Conservation (phyloP, 1,140 invertebrate species). For the Rhagoletis zephyria region DNA sequence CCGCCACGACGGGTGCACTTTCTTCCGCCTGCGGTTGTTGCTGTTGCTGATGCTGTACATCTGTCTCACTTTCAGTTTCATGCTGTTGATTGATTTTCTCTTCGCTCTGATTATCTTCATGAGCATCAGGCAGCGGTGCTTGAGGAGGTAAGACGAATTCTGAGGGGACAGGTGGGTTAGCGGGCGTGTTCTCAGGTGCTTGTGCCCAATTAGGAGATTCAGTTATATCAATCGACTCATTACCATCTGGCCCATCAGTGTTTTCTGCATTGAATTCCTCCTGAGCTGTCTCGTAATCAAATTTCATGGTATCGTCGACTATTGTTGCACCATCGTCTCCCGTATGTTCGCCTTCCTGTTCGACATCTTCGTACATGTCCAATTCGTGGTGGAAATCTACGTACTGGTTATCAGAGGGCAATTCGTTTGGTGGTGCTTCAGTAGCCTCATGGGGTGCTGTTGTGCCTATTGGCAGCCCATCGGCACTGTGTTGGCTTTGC, state of each 20-base stretch:
- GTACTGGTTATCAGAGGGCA: background rate
- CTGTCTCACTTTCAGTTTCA: constrained; percentile 17
- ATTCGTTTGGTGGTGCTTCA: constrained; percentile 1
- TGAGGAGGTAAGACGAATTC: background rate
- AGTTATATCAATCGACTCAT: background rate
- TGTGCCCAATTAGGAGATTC: constrained; percentile 1
- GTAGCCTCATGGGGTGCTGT: constrained; percentile 62
- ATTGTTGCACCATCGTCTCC: background rate
- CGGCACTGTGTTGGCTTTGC: background rate
- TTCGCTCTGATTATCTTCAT: background rate
- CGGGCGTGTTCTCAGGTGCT: background rate
- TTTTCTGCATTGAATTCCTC: constrained; percentile 40
- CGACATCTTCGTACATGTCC: constrained; percentile 39
- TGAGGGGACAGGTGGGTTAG: background rate
- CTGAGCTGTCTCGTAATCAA: constrained; percentile 66
- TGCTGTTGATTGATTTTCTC: constrained; percentile 3
- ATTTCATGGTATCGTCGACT: constrained; percentile 70
- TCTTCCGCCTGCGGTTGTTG: background rate
- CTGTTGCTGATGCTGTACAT: background rate
- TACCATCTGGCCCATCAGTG: background rate
- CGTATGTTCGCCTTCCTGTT: background rate
- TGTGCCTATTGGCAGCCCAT: background rate
- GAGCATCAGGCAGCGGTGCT: background rate
- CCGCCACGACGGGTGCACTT: background rate
- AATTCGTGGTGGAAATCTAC: background rate